Evolutionary conservation across 35 echinoderm and acorn worm genomes (phyloP), one percentile per base, ranked within the genome.

Genomic region (Acanthaster planci): DNA sequence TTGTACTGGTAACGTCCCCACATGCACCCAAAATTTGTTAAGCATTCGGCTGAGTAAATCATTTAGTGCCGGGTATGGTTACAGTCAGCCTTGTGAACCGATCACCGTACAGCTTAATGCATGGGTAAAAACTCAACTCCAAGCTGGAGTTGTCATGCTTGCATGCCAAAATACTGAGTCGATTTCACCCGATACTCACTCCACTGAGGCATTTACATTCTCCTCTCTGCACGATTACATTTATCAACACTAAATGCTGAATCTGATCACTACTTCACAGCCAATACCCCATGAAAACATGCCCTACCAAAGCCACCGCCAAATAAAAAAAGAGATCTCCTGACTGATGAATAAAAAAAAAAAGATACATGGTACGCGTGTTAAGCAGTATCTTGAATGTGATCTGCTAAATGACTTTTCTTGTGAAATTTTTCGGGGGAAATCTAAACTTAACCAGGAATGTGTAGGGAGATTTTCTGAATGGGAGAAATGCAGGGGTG

Each of bases 131-230:
- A 47, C 42, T 47, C 42, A 47, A 72, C 64, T 72, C 64, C 64
- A 72, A 72, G 30, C 64, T 72, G 64, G 64, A 72, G 64, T 72
- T 34, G 26, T 72, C 64, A 72, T 72, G 64, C 26, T 72, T 72
- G 64, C 64, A 72, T 72, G 64, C 64, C 23, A 72, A 72, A 26
- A 31, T 10, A 72, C 64, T 26, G 34, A 34, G 64, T 34, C 21
- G 64, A 26, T 26, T 72, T 72, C 64, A 72, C 30, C 18, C 30
- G 64, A 72, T 72, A 72, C 64, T 72, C 64, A 31, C 64, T 72
- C 64, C 23, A 34, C 23, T 27, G 10, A 19, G 8, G 64, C 64
- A 72, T 72, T 29, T 72, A 72, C 64, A 72, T 26, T 26, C 22
- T 26, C 64, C 22, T 72, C 64, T 14, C 23, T 72, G 64, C 64